Conservation (phyloP, 2,888 invertebrate species). For the Macaria notata region DNA sequence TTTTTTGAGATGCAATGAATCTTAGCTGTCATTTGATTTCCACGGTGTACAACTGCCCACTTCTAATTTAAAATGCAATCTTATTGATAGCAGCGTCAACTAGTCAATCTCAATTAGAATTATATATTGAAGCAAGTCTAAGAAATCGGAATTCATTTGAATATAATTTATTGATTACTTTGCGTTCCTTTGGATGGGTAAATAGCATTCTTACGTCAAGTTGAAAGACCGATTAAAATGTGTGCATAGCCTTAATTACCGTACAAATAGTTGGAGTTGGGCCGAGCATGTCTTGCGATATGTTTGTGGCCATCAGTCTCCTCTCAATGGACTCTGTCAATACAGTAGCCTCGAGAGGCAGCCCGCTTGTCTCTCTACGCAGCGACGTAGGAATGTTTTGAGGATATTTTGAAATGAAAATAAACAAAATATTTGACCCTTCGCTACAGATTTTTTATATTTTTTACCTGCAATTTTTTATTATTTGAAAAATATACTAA, state of each 20-base stretch:
- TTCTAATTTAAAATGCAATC: constrained; percentile 6
- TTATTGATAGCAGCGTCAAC: not conserved
- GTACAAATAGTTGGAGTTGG: constrained; percentile 55
- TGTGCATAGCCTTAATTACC: constrained; percentile 73
- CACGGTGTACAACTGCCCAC: constrained; percentile 1
- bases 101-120: constrained; percentile 7
- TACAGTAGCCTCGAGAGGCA: constrained; percentile 30
- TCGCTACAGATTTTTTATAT: too few species aligned
- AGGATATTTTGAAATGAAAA: too few species aligned
- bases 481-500: too few species aligned
- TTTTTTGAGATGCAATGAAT: constrained; percentile 3
- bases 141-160: not conserved
- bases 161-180: constrained; percentile 1
- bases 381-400: too few species aligned
- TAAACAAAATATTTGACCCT: too few species aligned
- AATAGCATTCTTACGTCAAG: constrained; percentile 49
- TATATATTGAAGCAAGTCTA: not conserved
- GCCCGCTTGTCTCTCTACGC: not conserved
- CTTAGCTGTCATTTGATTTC: constrained; percentile 8
- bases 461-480: too few species aligned
- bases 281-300: constrained; percentile 58
- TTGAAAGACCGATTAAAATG: constrained; percentile 70
- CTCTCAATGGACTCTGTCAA: constrained; percentile 36
- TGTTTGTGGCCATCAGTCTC: constrained; percentile 48
- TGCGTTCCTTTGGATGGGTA: constrained; percentile 16